phyloP scores from a whole-genome alignment of 2,888 invertebrate species.

The Ophonus ardosiacus region DNA sequence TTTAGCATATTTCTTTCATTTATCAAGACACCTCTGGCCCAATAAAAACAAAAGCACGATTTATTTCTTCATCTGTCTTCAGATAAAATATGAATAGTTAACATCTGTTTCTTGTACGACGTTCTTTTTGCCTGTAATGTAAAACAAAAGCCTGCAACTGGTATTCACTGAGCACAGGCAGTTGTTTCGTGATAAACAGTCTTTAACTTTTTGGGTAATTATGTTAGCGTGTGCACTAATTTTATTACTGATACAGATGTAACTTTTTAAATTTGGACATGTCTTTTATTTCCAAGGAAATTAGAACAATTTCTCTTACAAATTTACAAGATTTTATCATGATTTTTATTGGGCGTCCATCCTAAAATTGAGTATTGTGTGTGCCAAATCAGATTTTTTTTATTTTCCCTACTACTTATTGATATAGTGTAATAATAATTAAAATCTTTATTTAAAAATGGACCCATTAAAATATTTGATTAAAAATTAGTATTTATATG shows the following conservation, averaged over 20 bases:
- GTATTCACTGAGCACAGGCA: slow-evolving; percentile 32
- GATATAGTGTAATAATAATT: too few species aligned
- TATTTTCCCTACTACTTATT: too few species aligned
- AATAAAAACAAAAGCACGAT: slow-evolving; percentile 28
- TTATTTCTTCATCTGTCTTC: slow-evolving; percentile 32
- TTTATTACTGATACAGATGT: slow-evolving; percentile 52
- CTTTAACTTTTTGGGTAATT: slow-evolving; percentile 51
- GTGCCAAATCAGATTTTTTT: too few species aligned
- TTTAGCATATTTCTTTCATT: slow-evolving; percentile 56
- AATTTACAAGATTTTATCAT: neutral
- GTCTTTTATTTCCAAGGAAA: slow-evolving; percentile 23
- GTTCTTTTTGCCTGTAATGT: slow-evolving; percentile 23
- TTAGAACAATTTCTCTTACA: neutral
- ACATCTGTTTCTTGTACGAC: slow-evolving; percentile 21
- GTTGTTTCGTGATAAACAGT: slow-evolving; percentile 52
- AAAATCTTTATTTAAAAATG: too few species aligned
- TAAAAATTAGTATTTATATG: too few species aligned
- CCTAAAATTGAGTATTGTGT: too few species aligned
- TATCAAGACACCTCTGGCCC: slow-evolving; percentile 54
- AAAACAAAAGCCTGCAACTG: slow-evolving; percentile 52
- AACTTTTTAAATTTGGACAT: slow-evolving; percentile 41
- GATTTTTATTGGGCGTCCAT: too few species aligned
- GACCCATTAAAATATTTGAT: too few species aligned
- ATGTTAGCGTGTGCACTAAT: slow-evolving; percentile 24
- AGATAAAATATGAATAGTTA: slow-evolving; percentile 5